Percentiles rank a stretch among this genome's conserved stretches.
phyloP scores from a whole-genome alignment of 2,797 vertebrate species.

The Poecilia picta region DNA sequence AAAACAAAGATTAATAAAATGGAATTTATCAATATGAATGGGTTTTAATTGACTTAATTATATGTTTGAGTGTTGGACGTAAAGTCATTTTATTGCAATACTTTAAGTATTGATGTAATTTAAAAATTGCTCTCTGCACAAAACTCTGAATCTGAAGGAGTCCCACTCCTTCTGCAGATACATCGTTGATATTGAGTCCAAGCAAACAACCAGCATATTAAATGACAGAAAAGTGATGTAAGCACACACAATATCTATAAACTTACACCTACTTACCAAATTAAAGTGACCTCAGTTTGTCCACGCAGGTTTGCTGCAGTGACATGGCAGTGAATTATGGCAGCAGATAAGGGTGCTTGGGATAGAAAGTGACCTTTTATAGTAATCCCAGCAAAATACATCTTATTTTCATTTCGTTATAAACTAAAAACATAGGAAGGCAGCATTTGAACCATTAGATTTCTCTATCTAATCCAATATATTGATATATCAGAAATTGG shows the following conservation, averaged over 20 bases:
- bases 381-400: background rate
- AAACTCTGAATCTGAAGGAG: background rate
- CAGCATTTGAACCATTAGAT: background rate
- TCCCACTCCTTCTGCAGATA: background rate
- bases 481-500: background rate
- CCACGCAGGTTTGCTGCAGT: background rate
- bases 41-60: constrained; percentile 79
- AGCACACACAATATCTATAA: background rate
- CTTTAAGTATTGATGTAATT: background rate
- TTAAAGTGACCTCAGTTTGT: constrained; percentile 4
- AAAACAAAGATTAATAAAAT: constrained; percentile 87
- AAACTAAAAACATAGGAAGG: background rate
- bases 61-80: constrained; percentile 64
- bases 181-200: background rate
- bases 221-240: background rate
- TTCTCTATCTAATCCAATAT: background rate
- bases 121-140: background rate
- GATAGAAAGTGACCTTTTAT: background rate
- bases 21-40: constrained; percentile 84
- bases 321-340: background rate
- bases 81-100: background rate
- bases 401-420: background rate
- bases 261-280: background rate
- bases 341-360: background rate
- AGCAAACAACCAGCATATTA: background rate